These are phyloP conservation scores for Smittia sp. DNA, from an alignment of 2,888 invertebrate genomes.

Conservation along the genomic window DNA sequence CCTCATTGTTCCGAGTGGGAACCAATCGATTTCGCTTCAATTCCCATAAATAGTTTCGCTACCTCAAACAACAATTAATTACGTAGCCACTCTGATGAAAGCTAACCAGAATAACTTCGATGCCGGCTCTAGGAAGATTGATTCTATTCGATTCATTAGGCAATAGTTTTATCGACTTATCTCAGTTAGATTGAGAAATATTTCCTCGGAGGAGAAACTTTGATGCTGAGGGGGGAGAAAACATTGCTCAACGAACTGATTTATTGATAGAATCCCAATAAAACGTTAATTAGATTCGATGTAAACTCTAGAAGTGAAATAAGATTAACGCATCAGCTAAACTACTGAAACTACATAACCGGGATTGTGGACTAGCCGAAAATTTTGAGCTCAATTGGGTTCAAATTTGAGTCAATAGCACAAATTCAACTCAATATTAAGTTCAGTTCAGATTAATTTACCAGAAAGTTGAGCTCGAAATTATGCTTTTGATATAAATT, in stretches of 20 bases:
- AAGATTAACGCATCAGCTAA: not conserved
- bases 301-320: not conserved
- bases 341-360: too few relatives aligned
- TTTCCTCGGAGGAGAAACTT: not conserved
- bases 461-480: too few relatives aligned
- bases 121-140: not conserved
- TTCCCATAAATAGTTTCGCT: constrained; percentile 1
- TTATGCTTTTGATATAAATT: too few relatives aligned
- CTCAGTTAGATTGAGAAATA: too few relatives aligned
- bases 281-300: not conserved
- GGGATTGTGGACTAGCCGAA: too few relatives aligned
- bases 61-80: not conserved
- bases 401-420: too few relatives aligned
- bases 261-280: not conserved
- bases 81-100: not conserved
- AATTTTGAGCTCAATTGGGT: too few relatives aligned
- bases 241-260: constrained; percentile 31
- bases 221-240: not conserved
- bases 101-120: not conserved
- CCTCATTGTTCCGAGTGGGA: not conserved
- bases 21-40: not conserved
- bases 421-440: too few relatives aligned
- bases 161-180: constrained; percentile 22
- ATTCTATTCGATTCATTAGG: constrained; percentile 9
- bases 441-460: too few relatives aligned